Conservation (phyloP, 2,888 invertebrate species). For the Baronia brevicornis region DNA sequence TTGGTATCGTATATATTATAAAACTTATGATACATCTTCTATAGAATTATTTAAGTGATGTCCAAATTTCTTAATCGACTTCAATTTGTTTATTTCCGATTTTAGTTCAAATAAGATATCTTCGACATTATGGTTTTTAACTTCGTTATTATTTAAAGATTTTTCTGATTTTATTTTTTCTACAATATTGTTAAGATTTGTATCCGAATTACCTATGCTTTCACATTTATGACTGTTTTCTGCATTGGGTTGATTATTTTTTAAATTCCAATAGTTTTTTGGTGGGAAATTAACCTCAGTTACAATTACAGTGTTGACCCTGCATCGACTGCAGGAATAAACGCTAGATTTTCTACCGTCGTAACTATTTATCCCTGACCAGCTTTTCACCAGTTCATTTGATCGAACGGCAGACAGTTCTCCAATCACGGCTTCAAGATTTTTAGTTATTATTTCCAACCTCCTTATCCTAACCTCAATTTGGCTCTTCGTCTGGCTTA, state of each 20-base stretch:
- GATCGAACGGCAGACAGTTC: too few relatives aligned
- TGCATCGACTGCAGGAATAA: conserved; percentile 10
- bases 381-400: too few relatives aligned
- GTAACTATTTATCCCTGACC: too few relatives aligned
- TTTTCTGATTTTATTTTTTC: conserved; percentile 1
- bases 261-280: conserved; percentile 1
- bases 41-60: conserved; percentile 5
- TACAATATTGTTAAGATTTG: too few relatives aligned
- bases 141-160: conserved; percentile 12
- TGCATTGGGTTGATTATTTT: too few relatives aligned
- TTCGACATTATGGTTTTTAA: conserved; percentile 4
- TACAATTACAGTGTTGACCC: conserved; percentile 5
- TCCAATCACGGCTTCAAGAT: too few relatives aligned
- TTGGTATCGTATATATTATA: not conserved
- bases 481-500: too few relatives aligned
- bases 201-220: too few relatives aligned
- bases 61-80: conserved; percentile 14
- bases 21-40: conserved; percentile 5
- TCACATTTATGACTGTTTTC: too few relatives aligned
- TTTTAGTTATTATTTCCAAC: too few relatives aligned
- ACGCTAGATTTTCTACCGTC: conserved; percentile 11
- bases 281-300: conserved; percentile 8
- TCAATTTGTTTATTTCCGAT: conserved; percentile 23
- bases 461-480: too few relatives aligned
- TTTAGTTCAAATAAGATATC: conserved; percentile 22